Conservation (phyloP, 2,113 vertebrate genomes). For the Calidris pygmaea region DNA sequence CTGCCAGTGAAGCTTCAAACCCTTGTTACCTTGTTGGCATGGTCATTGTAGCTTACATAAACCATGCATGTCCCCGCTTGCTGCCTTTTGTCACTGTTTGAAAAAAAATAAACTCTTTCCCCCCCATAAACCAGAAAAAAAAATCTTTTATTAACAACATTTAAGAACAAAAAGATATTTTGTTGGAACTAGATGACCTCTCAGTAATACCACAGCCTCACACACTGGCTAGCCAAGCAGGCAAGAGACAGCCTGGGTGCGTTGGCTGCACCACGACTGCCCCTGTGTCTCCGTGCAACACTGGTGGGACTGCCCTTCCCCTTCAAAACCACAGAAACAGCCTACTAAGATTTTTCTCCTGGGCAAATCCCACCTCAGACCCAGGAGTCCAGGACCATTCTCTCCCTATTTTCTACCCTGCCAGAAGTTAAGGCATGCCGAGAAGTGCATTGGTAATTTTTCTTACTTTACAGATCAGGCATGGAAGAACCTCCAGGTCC, state of each 20-base stretch:
- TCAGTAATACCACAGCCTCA: neutral
- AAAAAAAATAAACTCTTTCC: neutral
- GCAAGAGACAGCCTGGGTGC: neutral
- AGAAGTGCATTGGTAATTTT: neutral
- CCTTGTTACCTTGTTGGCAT: neutral
- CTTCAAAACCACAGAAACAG: neutral
- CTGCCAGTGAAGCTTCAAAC: neutral
- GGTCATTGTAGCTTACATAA: neutral
- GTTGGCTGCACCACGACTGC: neutral
- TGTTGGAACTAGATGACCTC: neutral
- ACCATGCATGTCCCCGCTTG: neutral
- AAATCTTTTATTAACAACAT: neutral
- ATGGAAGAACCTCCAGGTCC: neutral
- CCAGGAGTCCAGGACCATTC: neutral
- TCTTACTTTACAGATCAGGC: neutral
- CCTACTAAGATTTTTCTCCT: neutral
- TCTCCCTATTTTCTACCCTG: neutral
- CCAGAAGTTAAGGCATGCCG: neutral
- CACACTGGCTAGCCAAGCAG: neutral
- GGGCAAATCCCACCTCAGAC: neutral
- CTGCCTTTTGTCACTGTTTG: neutral
- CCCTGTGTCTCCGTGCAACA: neutral
- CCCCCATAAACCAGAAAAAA: neutral
- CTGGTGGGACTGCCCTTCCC: neutral
- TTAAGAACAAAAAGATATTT: neutral